Conservation (phyloP, 2,113 vertebrate genomes). For the Spheniscus mendiculus region DNA sequence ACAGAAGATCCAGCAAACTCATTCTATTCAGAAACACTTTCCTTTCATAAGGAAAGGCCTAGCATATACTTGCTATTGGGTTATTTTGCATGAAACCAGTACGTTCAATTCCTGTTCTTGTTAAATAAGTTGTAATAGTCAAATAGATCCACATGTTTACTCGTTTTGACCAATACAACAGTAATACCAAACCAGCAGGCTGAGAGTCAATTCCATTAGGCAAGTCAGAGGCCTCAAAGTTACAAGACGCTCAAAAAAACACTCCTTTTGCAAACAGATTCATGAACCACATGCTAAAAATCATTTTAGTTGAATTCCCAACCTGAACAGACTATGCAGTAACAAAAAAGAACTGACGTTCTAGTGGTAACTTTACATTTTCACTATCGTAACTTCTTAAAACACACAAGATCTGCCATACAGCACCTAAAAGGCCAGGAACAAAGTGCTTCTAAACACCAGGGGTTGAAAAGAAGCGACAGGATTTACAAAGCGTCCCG, state of each 20-base stretch:
- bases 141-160: neutral
- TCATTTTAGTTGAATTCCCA: neutral
- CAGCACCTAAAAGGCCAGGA: neutral
- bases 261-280: neutral
- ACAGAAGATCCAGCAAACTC: neutral
- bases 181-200: neutral
- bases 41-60: neutral
- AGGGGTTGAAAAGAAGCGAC: neutral
- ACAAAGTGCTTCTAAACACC: neutral
- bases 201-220: neutral
- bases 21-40: neutral
- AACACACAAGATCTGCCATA: neutral
- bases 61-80: neutral
- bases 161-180: neutral
- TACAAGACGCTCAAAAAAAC: neutral
- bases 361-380: neutral
- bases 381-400: neutral
- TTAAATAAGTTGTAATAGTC: neutral
- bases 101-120: neutral
- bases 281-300: neutral
- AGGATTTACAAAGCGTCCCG: neutral
- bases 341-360: neutral
- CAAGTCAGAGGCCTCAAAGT: neutral
- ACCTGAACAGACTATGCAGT: neutral
- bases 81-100: neutral